Conservation (phyloP, 2,888 invertebrate genomes). For the Athalia circularis region DNA sequence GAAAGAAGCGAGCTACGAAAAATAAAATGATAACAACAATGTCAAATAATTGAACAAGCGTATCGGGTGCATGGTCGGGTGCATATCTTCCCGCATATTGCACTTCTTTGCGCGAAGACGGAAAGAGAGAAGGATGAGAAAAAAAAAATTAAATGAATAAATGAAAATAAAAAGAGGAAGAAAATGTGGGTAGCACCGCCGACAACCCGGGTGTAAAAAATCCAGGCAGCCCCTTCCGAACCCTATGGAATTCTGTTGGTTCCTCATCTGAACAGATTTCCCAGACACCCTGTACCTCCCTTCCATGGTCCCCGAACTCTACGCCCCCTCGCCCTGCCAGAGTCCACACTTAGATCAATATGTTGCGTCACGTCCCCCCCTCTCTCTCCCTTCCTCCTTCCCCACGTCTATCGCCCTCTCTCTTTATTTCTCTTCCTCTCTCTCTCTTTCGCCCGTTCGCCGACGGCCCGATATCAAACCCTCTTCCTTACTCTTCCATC, state of each 20-base stretch:
- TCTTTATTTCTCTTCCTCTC: slow-evolving; percentile 23
- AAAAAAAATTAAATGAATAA: no score
- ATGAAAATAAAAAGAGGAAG: no score
- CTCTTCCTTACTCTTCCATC: slow-evolving; percentile 39
- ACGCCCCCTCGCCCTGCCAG: slow-evolving; percentile 53
- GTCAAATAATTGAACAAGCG: no score
- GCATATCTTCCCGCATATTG: no score
- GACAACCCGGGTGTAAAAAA: no score
- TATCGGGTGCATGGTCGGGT: no score
- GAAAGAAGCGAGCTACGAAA: no score
- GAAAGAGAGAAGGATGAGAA: no score
- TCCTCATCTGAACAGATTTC: slow-evolving; percentile 51
- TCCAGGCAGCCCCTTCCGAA: no score
- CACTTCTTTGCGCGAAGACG: no score
- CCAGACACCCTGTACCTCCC: slow-evolving; percentile 54
- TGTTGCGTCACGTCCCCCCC: slow-evolving; percentile 72
- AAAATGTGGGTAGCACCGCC: no score
- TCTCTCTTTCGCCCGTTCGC: slow-evolving; percentile 44
- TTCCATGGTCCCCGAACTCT: slow-evolving; percentile 42
- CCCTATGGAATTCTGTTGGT: neutral
- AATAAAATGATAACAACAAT: no score
- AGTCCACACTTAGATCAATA: slow-evolving; percentile 72
- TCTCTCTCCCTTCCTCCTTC: slow-evolving; percentile 60
- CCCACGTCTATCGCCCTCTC: slow-evolving; percentile 53
- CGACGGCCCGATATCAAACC: slow-evolving; percentile 19